These are phyloP conservation scores for Watsonalla cultraria DNA, from an alignment of 2,888 invertebrate species.

Conservation along the genomic window DNA sequence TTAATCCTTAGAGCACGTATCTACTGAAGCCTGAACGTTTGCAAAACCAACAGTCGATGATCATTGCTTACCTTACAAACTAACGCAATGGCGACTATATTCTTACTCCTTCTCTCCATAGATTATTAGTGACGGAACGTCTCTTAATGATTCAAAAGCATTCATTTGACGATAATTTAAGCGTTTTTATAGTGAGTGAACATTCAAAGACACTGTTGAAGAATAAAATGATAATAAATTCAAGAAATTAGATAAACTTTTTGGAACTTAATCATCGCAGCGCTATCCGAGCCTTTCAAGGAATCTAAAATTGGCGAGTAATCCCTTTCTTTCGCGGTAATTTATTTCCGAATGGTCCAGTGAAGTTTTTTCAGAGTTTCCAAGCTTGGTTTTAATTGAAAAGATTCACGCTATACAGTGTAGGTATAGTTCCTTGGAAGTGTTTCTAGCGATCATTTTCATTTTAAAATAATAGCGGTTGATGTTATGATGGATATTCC, in stretches of 20 bases:
- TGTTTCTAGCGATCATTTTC: not conserved
- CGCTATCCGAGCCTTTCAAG: constrained; percentile 36
- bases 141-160: not conserved
- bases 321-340: constrained; percentile 41
- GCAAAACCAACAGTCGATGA: too few relatives aligned
- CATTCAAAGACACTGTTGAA: constrained; percentile 14
- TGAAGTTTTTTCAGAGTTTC: constrained; percentile 25
- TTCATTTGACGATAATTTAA: constrained; percentile 11
- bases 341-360: constrained; percentile 37
- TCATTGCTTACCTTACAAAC: too few relatives aligned
- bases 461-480: not conserved
- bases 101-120: too few relatives aligned
- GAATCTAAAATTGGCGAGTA: constrained; percentile 42
- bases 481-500: not conserved
- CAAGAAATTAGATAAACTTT: constrained; percentile 39
- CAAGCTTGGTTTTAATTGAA: constrained; percentile 35
- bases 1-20: too few relatives aligned
- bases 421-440: not conserved
- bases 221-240: constrained; percentile 37
- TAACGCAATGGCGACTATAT: too few relatives aligned
- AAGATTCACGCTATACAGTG: constrained; percentile 8
- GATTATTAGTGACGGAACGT: too few relatives aligned
- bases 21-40: too few relatives aligned
- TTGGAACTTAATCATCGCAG: constrained; percentile 39
- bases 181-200: constrained; percentile 28